Evolutionary conservation across 2,113 vertebrate genomes (phyloP), one percentile per base, ranked within the genome.

Genomic region (Brachypteracias leptosomus): DNA sequence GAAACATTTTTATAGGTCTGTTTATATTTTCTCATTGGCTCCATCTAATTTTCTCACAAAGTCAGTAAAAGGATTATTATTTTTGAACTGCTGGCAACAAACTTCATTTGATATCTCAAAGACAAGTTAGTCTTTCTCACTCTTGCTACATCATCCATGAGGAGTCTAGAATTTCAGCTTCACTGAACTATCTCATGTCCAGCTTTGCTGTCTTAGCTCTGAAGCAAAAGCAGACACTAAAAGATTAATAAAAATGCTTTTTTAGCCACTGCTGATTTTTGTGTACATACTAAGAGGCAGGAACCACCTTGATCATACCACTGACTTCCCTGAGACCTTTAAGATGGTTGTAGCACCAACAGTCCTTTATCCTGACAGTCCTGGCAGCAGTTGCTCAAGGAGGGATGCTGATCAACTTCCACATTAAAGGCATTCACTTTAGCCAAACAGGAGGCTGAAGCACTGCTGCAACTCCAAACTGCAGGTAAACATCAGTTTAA

Each of bases 401-500:
- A 55, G 21, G 8, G 18, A 76, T n/a, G 21, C 29, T 33, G 19
- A 62, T 17, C 51, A 55, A 5, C 57, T 36, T 63, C 28, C 21
- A 52, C 58, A 25, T 19, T 21, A 31, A 81, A 70, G 16, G 8
- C 5, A 31, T 73, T 68, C 40, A 38, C 17, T 51, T n/a, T 7
- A 28, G 17, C 11, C 54, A n/a, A 70, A 73, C n/a, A 12, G 72
- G 29, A 71, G 21, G 51, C 49, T 3, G 4, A 7, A 85, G 13
- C 4, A 29, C 6, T 42, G 49, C 58, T 57, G 20, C 2, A 1
- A 44, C 67, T 65, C 22, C 55, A 35, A 80, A 33, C 26, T 20
- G 21, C 0, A 2, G 19, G 13, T 10, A 65, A 65, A 58, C 1
- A 1, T 20, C 40, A 55, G 25, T 18, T 58, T 4, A 47, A n/a